Evolutionary conservation across 2,888 invertebrate species (phyloP).

Genomic region (Chelonus formosanus): DNA sequence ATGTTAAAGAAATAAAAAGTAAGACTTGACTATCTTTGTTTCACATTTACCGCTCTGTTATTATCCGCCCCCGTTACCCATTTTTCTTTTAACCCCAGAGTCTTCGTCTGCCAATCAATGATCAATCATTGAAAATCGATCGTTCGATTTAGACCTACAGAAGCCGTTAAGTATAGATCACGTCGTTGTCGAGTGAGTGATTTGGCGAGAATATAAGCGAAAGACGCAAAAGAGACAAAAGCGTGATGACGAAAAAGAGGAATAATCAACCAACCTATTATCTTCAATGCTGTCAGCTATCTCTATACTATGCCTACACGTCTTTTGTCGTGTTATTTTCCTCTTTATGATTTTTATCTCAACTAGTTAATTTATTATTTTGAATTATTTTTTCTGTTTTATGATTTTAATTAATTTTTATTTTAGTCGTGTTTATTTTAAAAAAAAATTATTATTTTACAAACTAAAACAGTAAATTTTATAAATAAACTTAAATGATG

Average conservation of each 20-base stretch:
- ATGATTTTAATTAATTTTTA: not conserved
- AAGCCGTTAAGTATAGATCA: constrained; percentile 58
- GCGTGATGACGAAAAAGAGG: not conserved
- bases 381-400: not conserved
- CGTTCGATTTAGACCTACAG: constrained; percentile 47
- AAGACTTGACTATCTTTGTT: constrained; percentile 36
- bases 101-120: constrained; percentile 58
- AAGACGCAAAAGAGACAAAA: not conserved
- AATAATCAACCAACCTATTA: not conserved
- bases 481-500: too few relatives aligned
- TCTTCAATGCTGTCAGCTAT: constrained; percentile 2
- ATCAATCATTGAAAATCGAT: constrained; percentile 61
- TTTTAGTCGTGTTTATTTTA: too few relatives aligned
- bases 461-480: too few relatives aligned
- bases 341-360: constrained; percentile 7
- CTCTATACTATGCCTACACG: not conserved
- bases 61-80: constrained; percentile 63
- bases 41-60: constrained; percentile 59
- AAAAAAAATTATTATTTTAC: too few relatives aligned
- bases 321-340: constrained; percentile 2
- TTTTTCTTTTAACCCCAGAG: constrained; percentile 61
- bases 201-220: constrained; percentile 18
- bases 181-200: constrained; percentile 44
- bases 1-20: constrained; percentile 52
- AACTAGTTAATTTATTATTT: not conserved